phyloP scores from a whole-genome alignment of 2,888 invertebrate genomes.

The Aricia artaxerxes region DNA sequence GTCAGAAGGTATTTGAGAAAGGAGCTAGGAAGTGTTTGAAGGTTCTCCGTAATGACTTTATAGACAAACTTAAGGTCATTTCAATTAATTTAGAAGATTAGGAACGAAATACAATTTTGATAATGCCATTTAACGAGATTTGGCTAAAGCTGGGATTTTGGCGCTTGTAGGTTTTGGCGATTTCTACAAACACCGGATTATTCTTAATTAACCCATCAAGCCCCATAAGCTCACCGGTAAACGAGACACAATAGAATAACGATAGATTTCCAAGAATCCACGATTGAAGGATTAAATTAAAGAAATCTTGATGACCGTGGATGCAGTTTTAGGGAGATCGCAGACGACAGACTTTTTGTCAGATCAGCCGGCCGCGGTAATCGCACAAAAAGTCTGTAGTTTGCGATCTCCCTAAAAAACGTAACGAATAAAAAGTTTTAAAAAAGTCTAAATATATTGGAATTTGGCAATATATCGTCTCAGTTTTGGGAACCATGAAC shows the following conservation, averaged over 20 bases:
- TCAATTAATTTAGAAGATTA: conserved; percentile 24
- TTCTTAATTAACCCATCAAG: background rate
- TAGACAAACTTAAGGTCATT: conserved; percentile 12
- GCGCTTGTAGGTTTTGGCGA: conserved; percentile 5
- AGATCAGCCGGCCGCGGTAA: too few species aligned
- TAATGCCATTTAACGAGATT: conserved; percentile 4
- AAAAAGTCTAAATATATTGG: too few species aligned
- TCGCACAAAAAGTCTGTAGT: too few species aligned
- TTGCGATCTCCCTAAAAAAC: too few species aligned
- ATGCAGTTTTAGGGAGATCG: background rate
- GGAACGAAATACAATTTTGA: background rate
- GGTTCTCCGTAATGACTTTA: background rate
- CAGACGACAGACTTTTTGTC: too few species aligned
- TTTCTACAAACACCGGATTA: background rate
- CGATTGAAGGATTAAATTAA: background rate
- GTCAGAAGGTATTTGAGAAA: conserved; percentile 12
- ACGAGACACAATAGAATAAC: too few species aligned
- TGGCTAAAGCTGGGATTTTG: background rate
- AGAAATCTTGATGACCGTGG: background rate
- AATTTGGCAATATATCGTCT: too few species aligned
- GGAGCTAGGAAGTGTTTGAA: conserved; percentile 23
- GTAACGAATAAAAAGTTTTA: too few species aligned
- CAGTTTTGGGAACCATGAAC: too few species aligned
- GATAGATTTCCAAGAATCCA: too few species aligned
- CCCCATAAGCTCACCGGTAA: too few species aligned